Conservation (phyloP, 1,140 invertebrate species). For the Panonychus citri region DNA sequence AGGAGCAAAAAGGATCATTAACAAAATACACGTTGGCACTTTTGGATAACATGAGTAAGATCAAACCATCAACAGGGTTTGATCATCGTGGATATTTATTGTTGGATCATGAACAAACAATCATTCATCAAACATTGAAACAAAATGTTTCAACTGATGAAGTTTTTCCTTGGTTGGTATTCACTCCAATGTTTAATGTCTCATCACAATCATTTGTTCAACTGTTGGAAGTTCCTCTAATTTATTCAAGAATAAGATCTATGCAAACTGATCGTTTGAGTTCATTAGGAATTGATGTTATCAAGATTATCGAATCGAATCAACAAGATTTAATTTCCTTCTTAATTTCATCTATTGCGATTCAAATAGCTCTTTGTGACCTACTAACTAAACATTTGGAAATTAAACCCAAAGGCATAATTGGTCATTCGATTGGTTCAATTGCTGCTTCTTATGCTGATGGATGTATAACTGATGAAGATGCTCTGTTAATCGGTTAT, state of each 20-base stretch:
- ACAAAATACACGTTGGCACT: constrained; percentile 9
- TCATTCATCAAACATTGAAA: too few relatives aligned
- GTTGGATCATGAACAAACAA: too few relatives aligned
- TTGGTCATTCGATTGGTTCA: constrained; percentile 43
- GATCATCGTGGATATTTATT: constrained; percentile 3
- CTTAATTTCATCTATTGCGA: constrained; percentile 67
- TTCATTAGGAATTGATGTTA: too few relatives aligned
- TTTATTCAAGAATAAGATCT: too few relatives aligned
- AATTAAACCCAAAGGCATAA: constrained; percentile 29
- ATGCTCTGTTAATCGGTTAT: constrained; percentile 63
- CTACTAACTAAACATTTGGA: constrained; percentile 22
- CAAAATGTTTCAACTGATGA: too few relatives aligned
- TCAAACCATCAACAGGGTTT: background rate
- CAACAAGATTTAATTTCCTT: too few relatives aligned
- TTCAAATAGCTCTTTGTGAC: constrained; percentile 23
- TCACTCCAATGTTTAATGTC: too few relatives aligned
- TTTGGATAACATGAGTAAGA: constrained; percentile 9
- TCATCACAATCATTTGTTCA: too few relatives aligned
- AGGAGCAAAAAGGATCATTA: constrained; percentile 18
- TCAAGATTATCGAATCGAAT: too few relatives aligned
- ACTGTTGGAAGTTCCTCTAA: too few relatives aligned
- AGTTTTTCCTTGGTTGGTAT: constrained; percentile 78
- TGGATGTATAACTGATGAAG: constrained; percentile 67
- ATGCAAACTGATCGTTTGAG: too few relatives aligned
- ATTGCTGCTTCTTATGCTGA: constrained; percentile 87